Base-by-base conservation (phyloP, 2,888 invertebrate genomes). In the Lydus trimaculatus region DNA sequence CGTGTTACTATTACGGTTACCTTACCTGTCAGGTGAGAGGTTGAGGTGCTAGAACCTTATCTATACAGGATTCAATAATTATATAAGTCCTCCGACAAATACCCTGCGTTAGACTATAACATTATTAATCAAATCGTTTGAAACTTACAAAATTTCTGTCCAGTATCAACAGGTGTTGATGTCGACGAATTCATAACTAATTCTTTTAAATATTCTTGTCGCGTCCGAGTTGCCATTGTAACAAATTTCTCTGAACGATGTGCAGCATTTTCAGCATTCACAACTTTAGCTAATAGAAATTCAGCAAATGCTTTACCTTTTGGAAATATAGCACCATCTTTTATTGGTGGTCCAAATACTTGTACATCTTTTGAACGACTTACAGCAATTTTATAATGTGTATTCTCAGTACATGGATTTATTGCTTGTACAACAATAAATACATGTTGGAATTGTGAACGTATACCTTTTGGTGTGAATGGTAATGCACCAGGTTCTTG, bases 361-460 rank as follows among this genome's bases (percentile, higher is more conserved):
- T 97, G 96, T 72, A 98, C 97, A 86, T 97, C 97, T 86, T 96
- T 96, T 73, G 97, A 97, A 75, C 98, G 75, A 65, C 84, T 85
- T 11, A 85, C 85, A 1, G 85, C 85, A 39, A 91, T 89, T 79
- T 93, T 94, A 86, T 98, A 98, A 81, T 93, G 92, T 0, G 96
- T 95, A 83, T 94, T 94, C 72, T 96, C 96, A 7, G 96, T 91
- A 85, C 96, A 96, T 3, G 97, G 97, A 85, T 96, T 95, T 66
- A 94, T 90, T 5, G 92, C 96, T 78, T 93, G 89, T 9, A 98
- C 94, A 64, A 98, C 91, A 75, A 98, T 94, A 85, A 98, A 98
- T 36, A 98, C 98, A 85, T 98, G 98, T 85, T 98, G 98, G 86
- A 98, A 98, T 85, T 98, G 98, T 61, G 97, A 98, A 67, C 98